Evolutionary conservation across 2,888 invertebrate species (phyloP).

Genomic region (Ichneumoninae sp.): DNA sequence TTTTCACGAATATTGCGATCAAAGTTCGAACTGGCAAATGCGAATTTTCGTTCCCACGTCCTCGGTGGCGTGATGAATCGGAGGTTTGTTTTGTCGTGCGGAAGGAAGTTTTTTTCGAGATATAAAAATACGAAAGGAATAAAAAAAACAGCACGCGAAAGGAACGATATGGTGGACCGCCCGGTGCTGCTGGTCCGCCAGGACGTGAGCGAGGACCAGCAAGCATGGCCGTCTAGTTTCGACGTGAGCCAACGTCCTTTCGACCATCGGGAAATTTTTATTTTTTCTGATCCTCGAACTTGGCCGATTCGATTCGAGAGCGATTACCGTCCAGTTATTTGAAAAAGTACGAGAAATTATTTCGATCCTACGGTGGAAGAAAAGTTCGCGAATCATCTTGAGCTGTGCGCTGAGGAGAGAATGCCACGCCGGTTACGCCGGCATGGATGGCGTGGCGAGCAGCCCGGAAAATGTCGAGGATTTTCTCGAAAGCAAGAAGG

Average conservation of each 20-base stretch:
- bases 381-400: not conserved
- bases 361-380: not conserved
- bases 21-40: not conserved
- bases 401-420: not conserved
- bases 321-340: not conserved
- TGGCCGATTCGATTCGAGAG: not conserved
- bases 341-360: slow-evolving; percentile 1
- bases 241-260: slow-evolving; percentile 61
- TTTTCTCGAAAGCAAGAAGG: slow-evolving; percentile 17
- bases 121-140: not conserved
- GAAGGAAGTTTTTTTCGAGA: not conserved
- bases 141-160: slow-evolving; percentile 23
- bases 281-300: not conserved
- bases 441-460: slow-evolving; percentile 47
- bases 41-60: not conserved
- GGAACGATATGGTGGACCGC: slow-evolving; percentile 62
- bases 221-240: slow-evolving; percentile 73
- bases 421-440: slow-evolving; percentile 63
- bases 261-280: slow-evolving; percentile 52
- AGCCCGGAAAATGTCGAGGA: slow-evolving; percentile 27
- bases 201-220: slow-evolving; percentile 66
- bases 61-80: not conserved
- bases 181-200: slow-evolving; percentile 61
- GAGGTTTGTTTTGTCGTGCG: not conserved
- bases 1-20: not conserved